These are phyloP conservation scores for Bombus pyrosoma DNA, from an alignment of 1,140 invertebrate species.

Conservation along the genomic window DNA sequence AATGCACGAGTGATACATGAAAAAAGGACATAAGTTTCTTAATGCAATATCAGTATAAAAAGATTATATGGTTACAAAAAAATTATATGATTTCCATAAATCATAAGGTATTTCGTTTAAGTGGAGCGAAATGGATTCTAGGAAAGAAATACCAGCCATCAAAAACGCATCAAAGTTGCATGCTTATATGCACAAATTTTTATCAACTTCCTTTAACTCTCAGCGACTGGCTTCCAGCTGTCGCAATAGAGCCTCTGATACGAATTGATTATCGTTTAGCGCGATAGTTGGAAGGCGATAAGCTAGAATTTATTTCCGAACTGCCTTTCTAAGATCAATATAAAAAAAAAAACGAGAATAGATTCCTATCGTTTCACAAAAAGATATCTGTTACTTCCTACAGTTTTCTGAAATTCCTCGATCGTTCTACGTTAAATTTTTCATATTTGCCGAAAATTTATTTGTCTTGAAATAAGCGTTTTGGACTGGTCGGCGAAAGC, in stretches of 20 bases:
- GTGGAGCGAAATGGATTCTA: not conserved
- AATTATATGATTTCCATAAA: not conserved
- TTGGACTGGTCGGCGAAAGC: not conserved
- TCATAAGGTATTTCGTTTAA: not conserved
- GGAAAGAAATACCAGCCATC: not conserved
- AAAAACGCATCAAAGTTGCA: slow-evolving; percentile 10
- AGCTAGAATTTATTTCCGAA: not conserved
- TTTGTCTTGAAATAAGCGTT: not conserved
- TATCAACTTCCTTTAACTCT: not conserved
- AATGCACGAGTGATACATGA: not conserved
- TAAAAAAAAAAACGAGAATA: not conserved
- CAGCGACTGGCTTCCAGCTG: not conserved
- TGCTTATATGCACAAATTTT: not conserved
- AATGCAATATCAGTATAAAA: not conserved
- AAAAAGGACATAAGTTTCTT: not conserved
- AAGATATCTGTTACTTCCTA: not conserved
- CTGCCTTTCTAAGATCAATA: not conserved
- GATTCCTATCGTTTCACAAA: not conserved
- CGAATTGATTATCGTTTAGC: slow-evolving; percentile 6
- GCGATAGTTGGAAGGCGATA: not conserved
- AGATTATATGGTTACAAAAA: too few species aligned
- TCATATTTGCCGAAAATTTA: too few species aligned
- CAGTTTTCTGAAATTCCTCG: not conserved
- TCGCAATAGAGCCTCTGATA: not conserved
- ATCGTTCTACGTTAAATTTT: too few species aligned